Percentiles rank a stretch among this genome's conserved stretches.
Conservation (phyloP, 2,113 vertebrate species). For the Percina caprodes region DNA sequence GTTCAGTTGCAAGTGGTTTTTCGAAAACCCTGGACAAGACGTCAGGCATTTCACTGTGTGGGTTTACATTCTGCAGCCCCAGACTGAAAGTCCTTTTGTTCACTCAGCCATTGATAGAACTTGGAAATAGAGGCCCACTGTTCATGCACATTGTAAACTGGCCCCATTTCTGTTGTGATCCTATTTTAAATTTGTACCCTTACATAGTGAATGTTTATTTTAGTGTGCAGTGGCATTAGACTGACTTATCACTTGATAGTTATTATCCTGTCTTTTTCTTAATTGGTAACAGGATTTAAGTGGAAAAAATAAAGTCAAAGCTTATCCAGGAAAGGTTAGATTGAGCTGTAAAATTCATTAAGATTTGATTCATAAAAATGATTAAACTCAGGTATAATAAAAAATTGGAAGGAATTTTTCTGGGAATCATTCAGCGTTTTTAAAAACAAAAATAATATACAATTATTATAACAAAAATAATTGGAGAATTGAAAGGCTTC, state of each 20-base stretch:
- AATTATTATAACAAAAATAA: conserved; percentile 9
- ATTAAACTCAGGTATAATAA: conserved; percentile 2
- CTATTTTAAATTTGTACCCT: conserved; percentile 17
- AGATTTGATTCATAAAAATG: conserved; percentile 21
- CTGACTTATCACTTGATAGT: neutral
- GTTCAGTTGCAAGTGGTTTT: conserved; percentile 56
- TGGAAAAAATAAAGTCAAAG: neutral
- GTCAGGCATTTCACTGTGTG: conserved; percentile 56
- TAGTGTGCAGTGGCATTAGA: conserved; percentile 1
- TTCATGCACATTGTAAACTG: conserved; percentile 39
- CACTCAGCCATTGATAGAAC: conserved; percentile 49
- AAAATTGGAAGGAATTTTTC: neutral
- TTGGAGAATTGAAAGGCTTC: conserved; percentile 18
- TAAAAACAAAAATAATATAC: neutral
- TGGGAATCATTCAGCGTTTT: conserved; percentile 9
- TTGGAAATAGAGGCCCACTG: conserved; percentile 45
- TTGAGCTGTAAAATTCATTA: conserved; percentile 18
- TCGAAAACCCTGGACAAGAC: conserved; percentile 43
- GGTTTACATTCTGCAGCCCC: conserved; percentile 52
- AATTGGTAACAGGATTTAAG: conserved; percentile 11
- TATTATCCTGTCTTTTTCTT: neutral
- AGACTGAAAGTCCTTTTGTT: conserved; percentile 64
- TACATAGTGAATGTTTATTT: neutral
- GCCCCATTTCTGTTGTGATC: conserved; percentile 20
- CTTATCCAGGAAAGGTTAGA: neutral